These are phyloP conservation scores for Neomonachus schauinslandi DNA, from an alignment of 2,113 vertebrate species.

Conservation along the genomic window DNA sequence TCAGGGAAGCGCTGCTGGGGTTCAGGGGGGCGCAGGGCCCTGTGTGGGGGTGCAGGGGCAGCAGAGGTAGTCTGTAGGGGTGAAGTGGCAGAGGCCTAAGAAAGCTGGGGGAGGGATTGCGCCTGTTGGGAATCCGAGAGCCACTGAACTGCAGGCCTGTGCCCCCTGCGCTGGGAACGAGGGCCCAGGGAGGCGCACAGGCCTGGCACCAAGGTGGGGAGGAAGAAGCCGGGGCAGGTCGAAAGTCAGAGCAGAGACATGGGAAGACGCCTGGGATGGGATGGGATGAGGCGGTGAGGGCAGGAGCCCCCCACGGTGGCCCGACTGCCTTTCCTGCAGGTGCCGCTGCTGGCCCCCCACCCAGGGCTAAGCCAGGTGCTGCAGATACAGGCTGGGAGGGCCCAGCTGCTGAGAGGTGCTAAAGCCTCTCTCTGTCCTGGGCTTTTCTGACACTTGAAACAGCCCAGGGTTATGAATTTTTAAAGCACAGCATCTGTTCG, in stretches of 20 bases:
- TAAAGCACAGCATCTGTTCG: conserved; percentile 88
- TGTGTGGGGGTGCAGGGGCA: neutral
- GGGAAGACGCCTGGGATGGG: neutral
- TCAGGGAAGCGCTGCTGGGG: neutral
- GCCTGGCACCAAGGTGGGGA: neutral
- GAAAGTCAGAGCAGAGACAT: neutral
- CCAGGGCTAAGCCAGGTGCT: neutral
- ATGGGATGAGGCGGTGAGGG: neutral
- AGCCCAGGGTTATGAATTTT: conserved; percentile 89
- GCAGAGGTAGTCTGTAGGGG: neutral
- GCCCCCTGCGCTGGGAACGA: neutral
- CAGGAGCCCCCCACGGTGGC: neutral
- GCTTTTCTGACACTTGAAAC: conserved; percentile 89
- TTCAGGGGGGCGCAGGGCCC: neutral
- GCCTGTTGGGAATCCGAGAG: neutral
- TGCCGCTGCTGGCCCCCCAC: accelerated
- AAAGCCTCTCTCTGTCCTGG: conserved; percentile 80
- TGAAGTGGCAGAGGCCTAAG: conserved; percentile 71
- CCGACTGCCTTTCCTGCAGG: neutral
- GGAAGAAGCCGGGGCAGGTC: neutral
- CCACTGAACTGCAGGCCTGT: neutral
- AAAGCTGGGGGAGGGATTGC: conserved; percentile 70
- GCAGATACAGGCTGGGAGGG: neutral
- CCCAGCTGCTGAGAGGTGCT: conserved; percentile 50
- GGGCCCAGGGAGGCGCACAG: neutral